These are phyloP conservation scores for Calliopum simillimum DNA, from an alignment of 2,888 invertebrate species.

Conservation along the genomic window DNA sequence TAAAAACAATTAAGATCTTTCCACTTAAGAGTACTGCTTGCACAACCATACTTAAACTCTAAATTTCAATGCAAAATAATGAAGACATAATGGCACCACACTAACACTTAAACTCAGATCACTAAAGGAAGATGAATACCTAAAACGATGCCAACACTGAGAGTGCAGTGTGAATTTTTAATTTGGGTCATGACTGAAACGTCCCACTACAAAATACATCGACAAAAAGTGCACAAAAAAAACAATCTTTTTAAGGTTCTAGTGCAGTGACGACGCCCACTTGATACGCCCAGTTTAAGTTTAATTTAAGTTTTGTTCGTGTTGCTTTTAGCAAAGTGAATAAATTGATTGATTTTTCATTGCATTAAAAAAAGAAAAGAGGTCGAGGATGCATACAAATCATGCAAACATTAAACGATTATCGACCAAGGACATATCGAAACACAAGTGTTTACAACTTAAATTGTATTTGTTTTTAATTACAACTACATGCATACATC, in stretches of 20 bases:
- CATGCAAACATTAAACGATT: not conserved
- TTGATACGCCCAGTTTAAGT: not conserved
- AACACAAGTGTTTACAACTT: too few species aligned
- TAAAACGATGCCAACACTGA: not conserved
- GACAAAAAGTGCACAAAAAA: too few species aligned
- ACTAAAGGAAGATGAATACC: too few species aligned
- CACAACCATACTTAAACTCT: too few species aligned
- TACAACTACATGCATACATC: not conserved
- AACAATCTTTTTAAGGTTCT: not conserved
- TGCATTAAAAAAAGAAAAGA: not conserved
- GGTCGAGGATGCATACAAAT: not conserved
- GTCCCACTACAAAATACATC: not conserved
- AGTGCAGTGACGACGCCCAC: not conserved
- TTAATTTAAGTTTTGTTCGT: not conserved
- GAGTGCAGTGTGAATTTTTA: not conserved
- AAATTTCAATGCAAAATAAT: too few species aligned
- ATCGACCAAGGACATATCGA: not conserved
- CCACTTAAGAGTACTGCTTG: too few species aligned
- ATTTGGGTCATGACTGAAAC: not conserved
- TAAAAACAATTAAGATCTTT: too few species aligned
- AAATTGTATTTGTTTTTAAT: too few species aligned
- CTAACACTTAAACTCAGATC: too few species aligned
- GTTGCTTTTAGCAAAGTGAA: not conserved
- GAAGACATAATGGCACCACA: too few species aligned
- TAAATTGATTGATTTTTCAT: slow-evolving; percentile 10